Conservation (phyloP, 37 sponge, comb jelly and placozoan genomes). For the Tethya wilhelma region DNA sequence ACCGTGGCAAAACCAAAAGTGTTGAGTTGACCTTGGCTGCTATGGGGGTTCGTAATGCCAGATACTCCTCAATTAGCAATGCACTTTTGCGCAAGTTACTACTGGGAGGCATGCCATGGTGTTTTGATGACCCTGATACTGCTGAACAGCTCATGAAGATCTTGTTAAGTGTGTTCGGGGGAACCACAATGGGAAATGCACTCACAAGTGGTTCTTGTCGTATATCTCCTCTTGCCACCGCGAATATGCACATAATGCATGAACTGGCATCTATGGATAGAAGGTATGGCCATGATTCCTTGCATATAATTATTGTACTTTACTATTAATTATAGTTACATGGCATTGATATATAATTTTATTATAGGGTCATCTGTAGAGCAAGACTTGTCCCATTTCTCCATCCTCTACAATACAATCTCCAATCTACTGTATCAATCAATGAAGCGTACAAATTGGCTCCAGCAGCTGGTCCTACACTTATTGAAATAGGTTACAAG, state of each 20-base stretch:
- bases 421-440: not conserved
- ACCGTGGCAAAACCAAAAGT: constrained; percentile 19
- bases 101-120: constrained; percentile 19
- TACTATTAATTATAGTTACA: not conserved
- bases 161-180: not conserved
- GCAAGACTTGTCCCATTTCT: not conserved
- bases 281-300: constrained; percentile 14
- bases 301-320: not conserved
- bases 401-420: not conserved
- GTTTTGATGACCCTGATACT: constrained; percentile 12
- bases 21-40: constrained; percentile 7
- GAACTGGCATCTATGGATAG: constrained; percentile 8
- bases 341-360: not conserved
- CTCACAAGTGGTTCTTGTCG: not conserved
- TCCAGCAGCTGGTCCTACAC: not conserved
- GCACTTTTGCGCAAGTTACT: constrained; percentile 1
- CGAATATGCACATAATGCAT: not conserved
- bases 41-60: not conserved
- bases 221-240: not conserved
- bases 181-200: not conserved
- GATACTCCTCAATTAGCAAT: not conserved
- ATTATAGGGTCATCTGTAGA: constrained; percentile 3
- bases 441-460: not conserved
- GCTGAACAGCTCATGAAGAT: constrained; percentile 4
- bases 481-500: not conserved